Evolutionary conservation across 2,113 vertebrate species (phyloP).

Genomic region (Verasper variegatus): DNA sequence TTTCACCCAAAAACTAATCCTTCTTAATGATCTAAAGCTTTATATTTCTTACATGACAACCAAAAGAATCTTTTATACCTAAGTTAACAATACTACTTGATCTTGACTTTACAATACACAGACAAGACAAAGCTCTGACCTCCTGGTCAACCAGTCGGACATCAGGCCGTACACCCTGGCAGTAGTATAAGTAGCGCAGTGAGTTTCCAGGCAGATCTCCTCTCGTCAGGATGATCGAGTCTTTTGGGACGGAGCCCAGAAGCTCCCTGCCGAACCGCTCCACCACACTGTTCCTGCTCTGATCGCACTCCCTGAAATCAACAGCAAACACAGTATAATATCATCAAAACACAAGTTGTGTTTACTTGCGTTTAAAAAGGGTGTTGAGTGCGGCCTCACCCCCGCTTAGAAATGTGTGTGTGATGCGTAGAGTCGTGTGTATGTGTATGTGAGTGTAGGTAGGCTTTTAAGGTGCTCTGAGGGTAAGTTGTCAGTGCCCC

Average conservation of each 20-base stretch:
- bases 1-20: no score
- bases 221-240: constrained; percentile 90
- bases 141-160: constrained; percentile 95
- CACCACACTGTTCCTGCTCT: constrained; percentile 88
- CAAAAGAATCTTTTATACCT: no score
- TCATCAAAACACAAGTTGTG: constrained; percentile 35
- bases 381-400: constrained; percentile 20
- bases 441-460: constrained; percentile 41
- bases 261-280: constrained; percentile 92
- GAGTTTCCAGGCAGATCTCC: constrained; percentile 96
- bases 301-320: constrained; percentile 87
- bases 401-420: constrained; percentile 39
- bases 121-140: constrained; percentile 78
- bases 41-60: no score
- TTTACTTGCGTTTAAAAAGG: constrained; percentile 45
- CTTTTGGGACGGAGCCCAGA: constrained; percentile 86
- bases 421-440: constrained; percentile 26
- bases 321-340: constrained; percentile 7
- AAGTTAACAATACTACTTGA: neutral
- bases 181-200: constrained; percentile 94
- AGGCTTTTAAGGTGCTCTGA: constrained; percentile 68
- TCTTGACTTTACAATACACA: neutral
- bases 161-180: constrained; percentile 89
- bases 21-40: no score
- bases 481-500: constrained; percentile 77